Conservation (phyloP, 64 coral and sea anemone genomes). For the Acropora tenuis region DNA sequence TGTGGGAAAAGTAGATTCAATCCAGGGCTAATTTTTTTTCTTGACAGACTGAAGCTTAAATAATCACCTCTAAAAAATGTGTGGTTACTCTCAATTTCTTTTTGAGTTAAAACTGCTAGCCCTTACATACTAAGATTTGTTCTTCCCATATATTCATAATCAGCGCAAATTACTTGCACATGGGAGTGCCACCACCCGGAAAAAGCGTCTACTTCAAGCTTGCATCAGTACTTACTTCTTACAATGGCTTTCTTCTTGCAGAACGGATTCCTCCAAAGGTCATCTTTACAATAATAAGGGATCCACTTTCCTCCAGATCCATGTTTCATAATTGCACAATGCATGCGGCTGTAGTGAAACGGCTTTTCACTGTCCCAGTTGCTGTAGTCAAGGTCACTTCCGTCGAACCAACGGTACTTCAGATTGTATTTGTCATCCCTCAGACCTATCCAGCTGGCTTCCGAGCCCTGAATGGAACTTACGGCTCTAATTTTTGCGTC, state of each 20-base stretch:
- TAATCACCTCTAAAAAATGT: too few relatives aligned
- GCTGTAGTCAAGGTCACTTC: not conserved
- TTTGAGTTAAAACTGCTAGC: too few relatives aligned
- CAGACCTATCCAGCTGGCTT: slow-evolving; percentile 10
- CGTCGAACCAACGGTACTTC: not conserved
- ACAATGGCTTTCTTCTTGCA: not conserved
- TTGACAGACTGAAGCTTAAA: too few relatives aligned
- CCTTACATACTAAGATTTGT: too few relatives aligned
- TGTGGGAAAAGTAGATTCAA: too few relatives aligned
- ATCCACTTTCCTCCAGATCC: not conserved
- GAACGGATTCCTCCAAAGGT: not conserved
- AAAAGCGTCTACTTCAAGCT: too few relatives aligned
- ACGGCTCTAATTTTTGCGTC: not conserved
- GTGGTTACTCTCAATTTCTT: too few relatives aligned
- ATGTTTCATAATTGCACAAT: not conserved
- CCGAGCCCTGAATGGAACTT: not conserved
- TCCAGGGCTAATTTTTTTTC: too few relatives aligned
- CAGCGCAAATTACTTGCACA: too few relatives aligned
- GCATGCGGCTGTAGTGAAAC: not conserved
- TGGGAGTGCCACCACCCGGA: too few relatives aligned
- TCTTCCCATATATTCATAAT: too few relatives aligned
- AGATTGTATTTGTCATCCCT: not conserved
- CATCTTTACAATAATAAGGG: slow-evolving; percentile 1
- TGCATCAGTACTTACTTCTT: not conserved
- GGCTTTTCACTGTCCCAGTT: slow-evolving; percentile 14